phyloP scores from a whole-genome alignment of 2,113 vertebrate genomes.

The Semnornis frantzii region DNA sequence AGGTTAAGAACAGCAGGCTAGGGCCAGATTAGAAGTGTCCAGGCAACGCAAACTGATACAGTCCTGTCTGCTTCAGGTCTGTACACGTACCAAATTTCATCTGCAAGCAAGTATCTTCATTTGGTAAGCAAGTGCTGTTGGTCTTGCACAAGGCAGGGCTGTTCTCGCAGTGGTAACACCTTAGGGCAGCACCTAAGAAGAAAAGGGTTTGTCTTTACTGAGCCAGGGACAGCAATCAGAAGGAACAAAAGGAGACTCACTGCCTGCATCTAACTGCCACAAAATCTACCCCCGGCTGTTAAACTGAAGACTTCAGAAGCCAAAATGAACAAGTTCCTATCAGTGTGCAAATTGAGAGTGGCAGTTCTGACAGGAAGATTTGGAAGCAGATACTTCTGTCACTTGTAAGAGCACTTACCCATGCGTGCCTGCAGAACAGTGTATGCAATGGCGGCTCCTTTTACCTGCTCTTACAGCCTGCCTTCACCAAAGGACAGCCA shows the following conservation, averaged over 20 bases:
- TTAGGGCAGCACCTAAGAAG: constrained; percentile 40
- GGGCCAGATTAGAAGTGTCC: not conserved
- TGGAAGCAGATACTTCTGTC: not conserved
- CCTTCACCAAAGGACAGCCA: not conserved
- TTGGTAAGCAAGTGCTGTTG: constrained; percentile 41
- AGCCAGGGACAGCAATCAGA: not conserved
- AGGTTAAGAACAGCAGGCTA: not conserved
- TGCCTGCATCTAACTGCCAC: not conserved
- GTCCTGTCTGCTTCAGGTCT: not conserved
- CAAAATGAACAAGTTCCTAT: not conserved
- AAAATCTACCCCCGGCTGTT: not conserved
- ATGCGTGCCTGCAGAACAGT: not conserved
- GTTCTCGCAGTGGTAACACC: constrained; percentile 69
- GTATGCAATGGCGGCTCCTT: not conserved
- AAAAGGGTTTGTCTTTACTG: not conserved
- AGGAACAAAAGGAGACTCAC: not conserved
- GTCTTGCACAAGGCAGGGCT: constrained; percentile 60
- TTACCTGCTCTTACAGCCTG: not conserved
- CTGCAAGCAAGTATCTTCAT: constrained; percentile 65
- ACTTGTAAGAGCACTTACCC: not conserved
- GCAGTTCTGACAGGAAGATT: not conserved
- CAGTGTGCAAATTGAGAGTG: not conserved
- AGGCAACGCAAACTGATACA: not conserved
- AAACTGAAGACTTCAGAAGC: not conserved
- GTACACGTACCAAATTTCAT: constrained; percentile 57